phyloP scores from a whole-genome alignment of 2,888 invertebrate genomes.

The Schizaphis graminum region DNA sequence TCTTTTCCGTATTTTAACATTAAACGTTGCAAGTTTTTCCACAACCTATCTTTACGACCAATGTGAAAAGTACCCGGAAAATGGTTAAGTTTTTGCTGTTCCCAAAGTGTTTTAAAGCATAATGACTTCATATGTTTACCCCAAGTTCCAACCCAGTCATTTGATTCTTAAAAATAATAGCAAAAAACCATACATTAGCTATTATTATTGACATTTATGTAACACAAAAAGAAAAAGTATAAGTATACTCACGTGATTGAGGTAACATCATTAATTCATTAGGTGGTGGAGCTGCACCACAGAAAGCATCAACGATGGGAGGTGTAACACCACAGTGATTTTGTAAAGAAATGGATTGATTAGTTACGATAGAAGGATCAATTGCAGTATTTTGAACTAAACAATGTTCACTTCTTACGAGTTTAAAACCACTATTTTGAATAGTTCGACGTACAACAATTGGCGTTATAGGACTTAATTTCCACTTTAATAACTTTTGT shows the following conservation, averaged over 20 bases:
- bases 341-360: constrained; percentile 48
- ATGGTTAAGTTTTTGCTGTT: constrained; percentile 96
- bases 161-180: constrained; percentile 77
- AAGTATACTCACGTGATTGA: neutral
- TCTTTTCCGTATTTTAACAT: constrained; percentile 76
- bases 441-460: constrained; percentile 90
- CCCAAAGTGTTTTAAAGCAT: constrained; percentile 86
- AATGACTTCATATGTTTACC: constrained; percentile 96
- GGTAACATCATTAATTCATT: constrained; percentile 51
- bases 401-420: constrained; percentile 81
- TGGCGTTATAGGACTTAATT: constrained; percentile 93
- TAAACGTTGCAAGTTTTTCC: constrained; percentile 83
- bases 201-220: neutral
- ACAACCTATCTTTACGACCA: constrained; percentile 95
- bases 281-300: neutral
- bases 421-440: constrained; percentile 85
- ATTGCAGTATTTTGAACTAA: constrained; percentile 24
- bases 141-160: constrained; percentile 96
- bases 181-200: neutral
- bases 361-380: neutral
- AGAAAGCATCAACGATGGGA: constrained; percentile 7
- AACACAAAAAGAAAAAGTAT: neutral
- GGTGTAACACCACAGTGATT: constrained; percentile 31
- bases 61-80: constrained; percentile 98
- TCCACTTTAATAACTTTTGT: constrained; percentile 90